Evolutionary conservation across 1,140 invertebrate species (phyloP), one percentile per base, ranked within the genome.

Genomic region (Atta colombica): DNA sequence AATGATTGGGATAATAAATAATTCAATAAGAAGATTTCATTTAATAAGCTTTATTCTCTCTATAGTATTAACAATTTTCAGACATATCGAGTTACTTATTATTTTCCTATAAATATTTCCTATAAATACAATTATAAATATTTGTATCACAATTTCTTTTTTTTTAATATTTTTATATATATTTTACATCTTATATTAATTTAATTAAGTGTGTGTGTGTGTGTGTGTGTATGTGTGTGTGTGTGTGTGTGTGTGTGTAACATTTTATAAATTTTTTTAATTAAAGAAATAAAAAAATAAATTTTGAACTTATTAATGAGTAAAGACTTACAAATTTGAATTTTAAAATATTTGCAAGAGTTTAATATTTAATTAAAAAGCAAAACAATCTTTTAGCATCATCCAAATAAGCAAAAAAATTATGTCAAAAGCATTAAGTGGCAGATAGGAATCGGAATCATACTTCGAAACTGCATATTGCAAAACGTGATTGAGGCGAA

Each of bases 391-490:
- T 53, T 25, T 14, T 14, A 31, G 28, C 1, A 39, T 28, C 3
- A 10, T 1, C 5, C 0, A 69, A 69, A 12, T 49, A 58, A 21
- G 18, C 14, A 69, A 18, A 45, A 18, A 45, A 49, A 18, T 6
- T 53, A 7, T 10, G 18, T 58, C 18, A 18, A 61, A 28, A 60
- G 1, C 18, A 39, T 75, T 61, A 61, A 31, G 12, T 35, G 31
- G 6, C 21, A 65, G 51, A 58, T 31, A 86, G 31, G 58, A 77
- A 86, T 85, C 74, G 12, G 25, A 58, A 61, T 81, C 69, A 21
- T 58, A 72, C 53, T 86, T 74, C 61, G 63, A 39, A 86, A 49
- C 18, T 72, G 58, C 61, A 60, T 51, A 75, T 69, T 53, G 28
- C 60, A 49, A 21, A 51, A 71, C 28, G 69, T 18, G 25, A 31